Evolutionary conservation across 2,113 vertebrate genomes (phyloP), one percentile per base, ranked within the genome.

Genomic region (Solea solea): DNA sequence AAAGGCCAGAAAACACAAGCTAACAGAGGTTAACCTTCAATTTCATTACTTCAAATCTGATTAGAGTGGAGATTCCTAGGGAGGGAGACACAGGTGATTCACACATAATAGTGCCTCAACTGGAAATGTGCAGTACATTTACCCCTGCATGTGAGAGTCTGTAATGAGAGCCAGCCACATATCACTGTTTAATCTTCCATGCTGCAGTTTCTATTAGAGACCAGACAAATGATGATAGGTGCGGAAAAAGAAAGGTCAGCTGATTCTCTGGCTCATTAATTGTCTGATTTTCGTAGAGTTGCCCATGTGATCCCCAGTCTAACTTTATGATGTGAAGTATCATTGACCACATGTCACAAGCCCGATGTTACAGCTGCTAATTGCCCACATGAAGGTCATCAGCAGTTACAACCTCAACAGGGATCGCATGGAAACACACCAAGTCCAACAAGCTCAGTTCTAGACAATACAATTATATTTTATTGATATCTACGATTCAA

Each of bases 161-260:
- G 0, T 78, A 88, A 81, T 80, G 67, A 86, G 69, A 21, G 28
- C 46, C 50, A 27, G 42, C 44, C 65, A 51, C 74, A 80, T 46
- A 63, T 84, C 58, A 72, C 67, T 55, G 69, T 72, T 85, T 90
- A 86, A 87, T 89, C 82, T 86, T 81, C 83, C 55, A 42, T 78
- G 77, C 63, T 46, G 12, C 60, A 34, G 69, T 69, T 85, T 82
- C 77, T 79, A 79, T 86, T 81, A 82, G 74, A 80, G 75, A 62
- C 62, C 42, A 81, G 82, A 60, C 76, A 70, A 80, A 89, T 56
- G 68, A 82, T 50, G 41, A 59, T 34, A 27, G 67, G 69, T 56
- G 16, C 53, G 73, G 85, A 78, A 48, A 60, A 39, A 66, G 69
- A 82, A 84, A 88, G 76, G 72, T 86, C 79, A 75, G 72, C 51